Conservation (phyloP, 2,888 invertebrate species). For the Heliconius sara region DNA sequence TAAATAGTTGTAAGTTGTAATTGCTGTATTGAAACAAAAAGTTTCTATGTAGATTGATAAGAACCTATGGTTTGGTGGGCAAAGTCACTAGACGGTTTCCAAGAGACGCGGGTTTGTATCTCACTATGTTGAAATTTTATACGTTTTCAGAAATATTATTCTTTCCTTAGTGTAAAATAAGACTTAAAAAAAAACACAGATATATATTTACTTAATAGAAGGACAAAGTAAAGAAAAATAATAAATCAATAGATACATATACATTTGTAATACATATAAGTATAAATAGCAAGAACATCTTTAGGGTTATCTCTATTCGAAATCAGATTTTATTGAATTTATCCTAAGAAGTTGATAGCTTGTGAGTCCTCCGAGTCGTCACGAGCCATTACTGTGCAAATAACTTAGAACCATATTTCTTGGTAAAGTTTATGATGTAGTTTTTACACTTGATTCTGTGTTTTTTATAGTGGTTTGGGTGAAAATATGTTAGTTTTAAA, state of each 20-base stretch:
- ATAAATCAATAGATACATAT: not conserved
- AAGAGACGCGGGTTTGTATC: too few species aligned
- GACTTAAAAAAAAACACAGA: too few species aligned
- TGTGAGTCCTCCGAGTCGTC: not conserved
- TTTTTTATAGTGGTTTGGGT: not conserved
- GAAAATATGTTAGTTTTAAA: not conserved
- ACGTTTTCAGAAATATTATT: too few species aligned
- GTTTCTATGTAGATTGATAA: too few species aligned
- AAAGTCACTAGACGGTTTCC: too few species aligned
- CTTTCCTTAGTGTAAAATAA: too few species aligned
- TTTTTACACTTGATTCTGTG: not conserved
- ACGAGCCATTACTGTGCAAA: slow-evolving; percentile 6
- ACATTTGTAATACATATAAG: not conserved
- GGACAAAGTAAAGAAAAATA: not conserved
- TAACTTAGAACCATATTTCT: slow-evolving; percentile 1
- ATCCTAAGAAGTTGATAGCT: slow-evolving; percentile 13
- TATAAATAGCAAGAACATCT: not conserved
- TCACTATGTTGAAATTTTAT: too few species aligned
- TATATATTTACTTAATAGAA: too few species aligned
- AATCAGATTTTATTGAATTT: slow-evolving; percentile 16
- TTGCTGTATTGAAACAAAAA: too few species aligned
- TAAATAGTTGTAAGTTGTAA: too few species aligned
- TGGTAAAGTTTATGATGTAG: not conserved
- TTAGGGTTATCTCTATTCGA: not conserved
- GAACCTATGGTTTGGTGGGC: too few species aligned